These are phyloP conservation scores for Lycaon pictus DNA, from an alignment of 2,113 vertebrate species.

Conservation along the genomic window DNA sequence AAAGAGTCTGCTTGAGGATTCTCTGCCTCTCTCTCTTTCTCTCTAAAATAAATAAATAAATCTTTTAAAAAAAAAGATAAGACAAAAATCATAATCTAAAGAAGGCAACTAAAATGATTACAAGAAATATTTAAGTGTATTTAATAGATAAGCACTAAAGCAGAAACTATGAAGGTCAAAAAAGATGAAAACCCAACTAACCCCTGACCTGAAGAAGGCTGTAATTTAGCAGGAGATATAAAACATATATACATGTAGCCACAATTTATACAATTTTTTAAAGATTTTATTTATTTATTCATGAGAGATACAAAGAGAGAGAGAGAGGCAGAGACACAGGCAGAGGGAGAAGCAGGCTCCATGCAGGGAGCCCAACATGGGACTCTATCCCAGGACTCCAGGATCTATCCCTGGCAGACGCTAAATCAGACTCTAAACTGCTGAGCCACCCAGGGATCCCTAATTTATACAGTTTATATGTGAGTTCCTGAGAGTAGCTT, in stretches of 20 bases:
- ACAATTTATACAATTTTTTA: no score
- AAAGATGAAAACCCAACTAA: slow-evolving; percentile 53
- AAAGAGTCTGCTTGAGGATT: neutral
- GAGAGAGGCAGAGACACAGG: no score
- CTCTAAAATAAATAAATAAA: neutral
- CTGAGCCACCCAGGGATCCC: no score
- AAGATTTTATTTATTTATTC: no score
- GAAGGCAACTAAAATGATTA: slow-evolving; percentile 49
- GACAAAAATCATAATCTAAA: slow-evolving; percentile 37
- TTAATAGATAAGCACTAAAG: slow-evolving; percentile 1
- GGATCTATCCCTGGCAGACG: no score
- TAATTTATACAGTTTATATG: slow-evolving; percentile 31
- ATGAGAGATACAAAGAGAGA: no score
- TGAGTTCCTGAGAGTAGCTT: neutral
- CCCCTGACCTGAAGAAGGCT: neutral
- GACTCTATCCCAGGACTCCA: no score
- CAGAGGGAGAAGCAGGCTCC: no score
- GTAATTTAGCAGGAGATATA: slow-evolving; percentile 46
- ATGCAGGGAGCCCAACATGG: no score
- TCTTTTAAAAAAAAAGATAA: neutral
- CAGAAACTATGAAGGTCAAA: neutral
- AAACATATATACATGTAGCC: neutral
- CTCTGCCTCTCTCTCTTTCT: neutral
- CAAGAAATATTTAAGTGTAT: neutral
- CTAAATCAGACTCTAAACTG: no score